Evolutionary conservation across 2,888 invertebrate genomes (phyloP).

Genomic region (Apomyelois bistriatella): DNA sequence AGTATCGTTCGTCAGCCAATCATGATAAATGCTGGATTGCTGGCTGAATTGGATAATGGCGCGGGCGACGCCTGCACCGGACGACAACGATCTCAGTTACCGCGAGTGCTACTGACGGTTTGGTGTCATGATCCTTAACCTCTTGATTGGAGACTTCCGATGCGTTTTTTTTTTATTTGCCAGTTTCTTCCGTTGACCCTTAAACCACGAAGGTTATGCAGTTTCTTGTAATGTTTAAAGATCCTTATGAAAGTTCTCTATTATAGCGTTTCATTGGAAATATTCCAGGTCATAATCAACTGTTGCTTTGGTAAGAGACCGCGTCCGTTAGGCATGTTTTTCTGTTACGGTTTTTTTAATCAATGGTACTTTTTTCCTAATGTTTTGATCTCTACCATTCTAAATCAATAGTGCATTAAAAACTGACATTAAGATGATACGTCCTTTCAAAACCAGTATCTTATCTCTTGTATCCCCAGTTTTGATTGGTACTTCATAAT

Average conservation of each 20-base stretch:
- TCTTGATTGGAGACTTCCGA: conserved; percentile 54
- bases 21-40: conserved; percentile 10
- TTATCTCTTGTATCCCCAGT: conserved; percentile 7
- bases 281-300: too few species aligned
- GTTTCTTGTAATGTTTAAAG: too few species aligned
- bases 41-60: conserved; percentile 57
- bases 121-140: conserved; percentile 54
- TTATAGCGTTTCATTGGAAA: too few species aligned
- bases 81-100: conserved; percentile 61
- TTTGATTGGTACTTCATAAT: conserved; percentile 13
- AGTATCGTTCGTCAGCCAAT: not conserved
- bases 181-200: not conserved
- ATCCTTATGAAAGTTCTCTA: too few species aligned
- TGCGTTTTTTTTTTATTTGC: conserved; percentile 22
- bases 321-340: not conserved
- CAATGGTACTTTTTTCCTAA: too few species aligned
- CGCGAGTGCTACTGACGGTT: conserved; percentile 54
- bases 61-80: conserved; percentile 47
- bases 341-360: too few species aligned
- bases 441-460: conserved; percentile 2
- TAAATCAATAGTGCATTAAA: conserved; percentile 3
- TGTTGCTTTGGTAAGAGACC: too few species aligned
- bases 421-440: not conserved
- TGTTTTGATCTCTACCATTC: not conserved
- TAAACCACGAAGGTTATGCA: not conserved